Conservation (phyloP, 1,140 invertebrate genomes). For the Pemphigus obesinymphae region DNA sequence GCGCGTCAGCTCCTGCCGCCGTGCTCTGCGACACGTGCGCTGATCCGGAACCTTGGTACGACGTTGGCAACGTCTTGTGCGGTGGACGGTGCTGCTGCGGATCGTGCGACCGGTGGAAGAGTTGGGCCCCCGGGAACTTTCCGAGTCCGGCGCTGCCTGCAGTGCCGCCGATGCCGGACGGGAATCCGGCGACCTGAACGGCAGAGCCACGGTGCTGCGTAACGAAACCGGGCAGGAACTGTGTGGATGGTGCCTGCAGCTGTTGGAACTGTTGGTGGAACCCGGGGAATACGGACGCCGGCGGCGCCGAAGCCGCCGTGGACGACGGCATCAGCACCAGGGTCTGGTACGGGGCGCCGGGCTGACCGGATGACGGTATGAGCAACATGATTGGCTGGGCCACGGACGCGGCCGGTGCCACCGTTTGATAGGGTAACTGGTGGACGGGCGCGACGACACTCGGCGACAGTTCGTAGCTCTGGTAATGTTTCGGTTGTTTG, state of each 20-base stretch:
- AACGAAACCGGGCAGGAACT: neutral
- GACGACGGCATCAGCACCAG: constrained; percentile 8
- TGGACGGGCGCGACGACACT: neutral
- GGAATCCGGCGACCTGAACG: neutral
- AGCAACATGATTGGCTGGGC: constrained; percentile 27
- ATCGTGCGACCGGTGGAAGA: constrained; percentile 11
- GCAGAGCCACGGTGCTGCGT: neutral
- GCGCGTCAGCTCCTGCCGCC: neutral
- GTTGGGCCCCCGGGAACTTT: neutral
- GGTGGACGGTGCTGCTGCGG: neutral
- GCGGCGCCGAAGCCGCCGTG: neutral
- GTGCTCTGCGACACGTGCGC: neutral
- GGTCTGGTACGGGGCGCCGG: constrained; percentile 6
- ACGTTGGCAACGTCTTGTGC: too few relatives aligned
- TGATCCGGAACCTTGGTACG: neutral
- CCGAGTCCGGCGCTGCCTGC: neutral
- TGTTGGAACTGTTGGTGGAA: neutral
- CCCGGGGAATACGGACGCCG: neutral
- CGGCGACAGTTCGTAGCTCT: neutral
- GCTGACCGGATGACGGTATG: constrained; percentile 17
- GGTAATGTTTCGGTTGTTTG: constrained; percentile 19
- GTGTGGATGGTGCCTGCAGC: neutral
- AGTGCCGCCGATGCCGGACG: neutral
- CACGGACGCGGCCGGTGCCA: neutral
- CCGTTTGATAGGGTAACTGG: neutral